phyloP scores from a whole-genome alignment of 2,888 invertebrate genomes.

The Hirtodrosophila cameraria region DNA sequence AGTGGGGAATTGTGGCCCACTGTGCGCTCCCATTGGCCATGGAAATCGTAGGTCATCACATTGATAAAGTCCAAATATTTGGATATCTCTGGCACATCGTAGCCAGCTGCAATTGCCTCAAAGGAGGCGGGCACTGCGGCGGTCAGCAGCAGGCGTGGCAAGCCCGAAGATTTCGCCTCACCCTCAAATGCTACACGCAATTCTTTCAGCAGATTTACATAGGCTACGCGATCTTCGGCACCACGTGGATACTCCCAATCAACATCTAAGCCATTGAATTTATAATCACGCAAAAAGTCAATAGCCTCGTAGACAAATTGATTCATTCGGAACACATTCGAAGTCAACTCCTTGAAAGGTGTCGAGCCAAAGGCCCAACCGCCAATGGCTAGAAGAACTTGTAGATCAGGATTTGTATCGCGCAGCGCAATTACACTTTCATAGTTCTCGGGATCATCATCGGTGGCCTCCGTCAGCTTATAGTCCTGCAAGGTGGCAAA shows the following conservation, averaged over 20 bases:
- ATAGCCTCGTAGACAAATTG: constrained; percentile 98
- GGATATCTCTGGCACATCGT: constrained; percentile 96
- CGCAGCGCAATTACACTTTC: constrained; percentile 93
- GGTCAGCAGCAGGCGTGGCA: constrained; percentile 91
- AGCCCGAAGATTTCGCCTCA: constrained; percentile 94
- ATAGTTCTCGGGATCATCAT: constrained; percentile 94
- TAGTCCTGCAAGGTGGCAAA: constrained; percentile 96
- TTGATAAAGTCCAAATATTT: constrained; percentile 97
- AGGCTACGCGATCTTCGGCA: constrained; percentile 93
- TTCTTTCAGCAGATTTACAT: constrained; percentile 92
- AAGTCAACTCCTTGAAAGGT: constrained; percentile 95
- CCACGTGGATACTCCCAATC: constrained; percentile 98
- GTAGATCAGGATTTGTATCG: constrained; percentile 94
- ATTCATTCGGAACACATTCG: constrained; percentile 96
- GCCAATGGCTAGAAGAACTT: constrained; percentile 94
- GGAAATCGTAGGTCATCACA: constrained; percentile 98
- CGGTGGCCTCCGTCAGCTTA: constrained; percentile 91
- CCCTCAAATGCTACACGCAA: constrained; percentile 96
- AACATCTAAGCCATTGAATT: constrained; percentile 96
- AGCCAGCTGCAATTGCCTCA: constrained; percentile 96
- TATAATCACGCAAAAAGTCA: constrained; percentile 94
- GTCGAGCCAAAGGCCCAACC: constrained; percentile 99
- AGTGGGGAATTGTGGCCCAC: constrained; percentile 97
- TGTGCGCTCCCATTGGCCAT: constrained; percentile 96
- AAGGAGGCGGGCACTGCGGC: constrained; percentile 97